Evolutionary conservation across 2,888 invertebrate species (phyloP).

Genomic region (Rutpela maculata): DNA sequence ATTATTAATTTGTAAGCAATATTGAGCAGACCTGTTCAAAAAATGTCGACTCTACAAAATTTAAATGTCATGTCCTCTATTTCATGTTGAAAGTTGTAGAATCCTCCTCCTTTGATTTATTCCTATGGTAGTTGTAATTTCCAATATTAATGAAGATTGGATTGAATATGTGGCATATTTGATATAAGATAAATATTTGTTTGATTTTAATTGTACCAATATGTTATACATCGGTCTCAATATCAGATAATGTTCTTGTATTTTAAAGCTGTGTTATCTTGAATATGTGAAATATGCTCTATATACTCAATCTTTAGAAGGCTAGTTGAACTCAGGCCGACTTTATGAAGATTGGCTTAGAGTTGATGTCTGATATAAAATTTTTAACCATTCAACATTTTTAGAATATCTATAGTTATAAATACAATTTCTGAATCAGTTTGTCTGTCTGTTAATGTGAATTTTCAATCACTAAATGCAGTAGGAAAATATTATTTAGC

Average conservation of each 20-base stretch:
- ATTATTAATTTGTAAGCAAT: no score
- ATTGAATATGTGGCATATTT: constrained; percentile 17
- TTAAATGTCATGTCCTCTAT: constrained; percentile 25
- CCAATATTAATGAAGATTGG: constrained; percentile 8
- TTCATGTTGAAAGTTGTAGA: constrained; percentile 25
- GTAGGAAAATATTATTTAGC: no score
- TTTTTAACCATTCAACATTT: no score
- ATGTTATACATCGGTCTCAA: no score
- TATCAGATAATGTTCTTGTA: background rate
- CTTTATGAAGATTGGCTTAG: background rate
- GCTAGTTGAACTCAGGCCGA: background rate
- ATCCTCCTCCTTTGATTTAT: constrained; percentile 24
- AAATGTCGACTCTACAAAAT: no score
- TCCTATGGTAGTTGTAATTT: constrained; percentile 30
- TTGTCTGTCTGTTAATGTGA: no score
- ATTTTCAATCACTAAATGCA: no score
- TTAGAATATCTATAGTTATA: no score
- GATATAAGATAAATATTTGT: background rate
- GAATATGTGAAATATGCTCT: background rate
- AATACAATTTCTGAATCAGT: no score
- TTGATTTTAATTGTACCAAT: background rate
- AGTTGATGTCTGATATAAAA: background rate
- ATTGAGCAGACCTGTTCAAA: no score
- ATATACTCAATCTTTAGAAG: background rate
- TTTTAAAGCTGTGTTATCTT: background rate